phyloP scores from a whole-genome alignment of 2,797 vertebrate species.

The Pseudochirops corinnae region DNA sequence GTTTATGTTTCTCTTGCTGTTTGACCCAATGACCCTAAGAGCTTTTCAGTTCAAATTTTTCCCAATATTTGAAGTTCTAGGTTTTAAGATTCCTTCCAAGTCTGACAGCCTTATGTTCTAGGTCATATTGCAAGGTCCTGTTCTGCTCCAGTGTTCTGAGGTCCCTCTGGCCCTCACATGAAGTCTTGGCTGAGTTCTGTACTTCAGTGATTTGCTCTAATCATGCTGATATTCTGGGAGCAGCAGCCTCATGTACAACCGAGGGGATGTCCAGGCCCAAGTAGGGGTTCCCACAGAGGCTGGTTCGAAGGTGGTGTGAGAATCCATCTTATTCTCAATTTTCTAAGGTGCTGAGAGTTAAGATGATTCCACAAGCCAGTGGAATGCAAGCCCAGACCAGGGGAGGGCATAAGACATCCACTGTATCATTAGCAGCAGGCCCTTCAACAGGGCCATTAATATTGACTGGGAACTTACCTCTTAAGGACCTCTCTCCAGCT shows the following conservation, averaged over 20 bases:
- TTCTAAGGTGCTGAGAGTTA: constrained; percentile 59
- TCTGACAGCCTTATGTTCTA: background rate
- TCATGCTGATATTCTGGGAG: background rate
- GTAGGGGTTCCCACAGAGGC: background rate
- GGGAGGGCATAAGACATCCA: constrained; percentile 48
- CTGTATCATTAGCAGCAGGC: constrained; percentile 51
- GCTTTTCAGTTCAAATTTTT: background rate
- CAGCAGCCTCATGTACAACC: background rate
- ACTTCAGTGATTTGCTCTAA: background rate
- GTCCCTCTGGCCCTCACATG: background rate
- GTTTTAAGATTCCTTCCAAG: background rate
- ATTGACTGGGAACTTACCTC: constrained; percentile 19
- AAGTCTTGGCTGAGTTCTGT: background rate
- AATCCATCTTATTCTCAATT: constrained; percentile 15
- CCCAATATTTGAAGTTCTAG: background rate
- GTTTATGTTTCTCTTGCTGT: background rate
- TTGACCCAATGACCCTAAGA: background rate
- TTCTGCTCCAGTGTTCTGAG: background rate
- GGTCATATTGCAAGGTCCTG: background rate
- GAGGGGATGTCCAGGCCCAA: background rate
- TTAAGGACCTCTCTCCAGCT: constrained; percentile 18
- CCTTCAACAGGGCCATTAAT: background rate
- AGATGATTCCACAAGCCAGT: constrained; percentile 54
- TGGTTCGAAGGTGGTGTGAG: background rate
- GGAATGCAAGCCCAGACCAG: constrained; percentile 56